A percentile compares a stretch with the other conserved stretches of the same genome.
phyloP scores from a whole-genome alignment of 2,113 vertebrate species.

The Varanus salvator region DNA sequence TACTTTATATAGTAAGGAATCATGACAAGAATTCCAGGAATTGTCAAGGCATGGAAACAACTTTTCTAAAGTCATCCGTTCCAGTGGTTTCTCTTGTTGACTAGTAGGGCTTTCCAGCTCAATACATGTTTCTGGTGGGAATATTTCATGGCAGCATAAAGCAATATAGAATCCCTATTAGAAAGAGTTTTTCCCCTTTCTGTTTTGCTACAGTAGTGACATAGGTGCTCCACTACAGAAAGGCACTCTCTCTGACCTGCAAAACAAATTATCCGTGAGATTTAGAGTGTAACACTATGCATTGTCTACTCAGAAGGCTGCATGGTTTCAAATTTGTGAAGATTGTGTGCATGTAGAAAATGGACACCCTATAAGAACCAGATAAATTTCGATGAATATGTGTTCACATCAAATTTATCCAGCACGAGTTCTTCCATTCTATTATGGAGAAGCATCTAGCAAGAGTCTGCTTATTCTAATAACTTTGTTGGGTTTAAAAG shows the following conservation, averaged over 20 bases:
- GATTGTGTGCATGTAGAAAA: slow-evolving; percentile 8
- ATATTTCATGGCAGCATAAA: background rate
- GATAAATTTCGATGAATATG: slow-evolving; percentile 56
- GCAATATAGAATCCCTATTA: background rate
- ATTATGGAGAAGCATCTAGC: slow-evolving; percentile 73
- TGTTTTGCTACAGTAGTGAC: background rate
- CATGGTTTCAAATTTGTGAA: slow-evolving; percentile 36
- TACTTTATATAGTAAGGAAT: background rate
- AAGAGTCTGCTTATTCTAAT: slow-evolving; percentile 73
- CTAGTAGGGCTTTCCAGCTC: too few relatives aligned
- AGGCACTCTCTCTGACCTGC: background rate
- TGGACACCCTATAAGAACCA: slow-evolving; percentile 41
- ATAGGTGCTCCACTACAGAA: background rate
- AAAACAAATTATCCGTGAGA: background rate
- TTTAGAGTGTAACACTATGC: background rate
- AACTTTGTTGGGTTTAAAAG: slow-evolving; percentile 82
- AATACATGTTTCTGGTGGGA: background rate
- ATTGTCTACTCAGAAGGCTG: background rate
- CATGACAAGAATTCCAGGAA: background rate
- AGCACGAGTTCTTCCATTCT: slow-evolving; percentile 71
- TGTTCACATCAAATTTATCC: slow-evolving; percentile 75
- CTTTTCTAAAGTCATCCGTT: background rate
- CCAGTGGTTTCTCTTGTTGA: background rate
- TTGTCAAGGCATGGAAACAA: background rate
- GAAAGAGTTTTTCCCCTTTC: background rate